These are phyloP conservation scores for Pseudeuparius sepicola DNA, from an alignment of 2,888 invertebrate species.

Conservation along the genomic window DNA sequence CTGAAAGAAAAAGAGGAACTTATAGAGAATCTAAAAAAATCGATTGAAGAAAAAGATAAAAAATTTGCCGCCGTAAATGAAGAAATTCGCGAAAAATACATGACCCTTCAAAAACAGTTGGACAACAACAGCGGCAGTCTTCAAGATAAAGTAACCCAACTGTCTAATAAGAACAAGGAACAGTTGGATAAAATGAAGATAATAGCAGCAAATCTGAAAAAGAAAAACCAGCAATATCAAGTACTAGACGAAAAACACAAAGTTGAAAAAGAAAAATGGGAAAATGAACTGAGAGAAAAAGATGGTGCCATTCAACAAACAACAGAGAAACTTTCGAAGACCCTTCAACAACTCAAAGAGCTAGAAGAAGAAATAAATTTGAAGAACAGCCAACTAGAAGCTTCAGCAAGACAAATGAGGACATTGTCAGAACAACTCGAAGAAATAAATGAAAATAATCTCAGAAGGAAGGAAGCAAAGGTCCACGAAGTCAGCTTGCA, in stretches of 20 bases:
- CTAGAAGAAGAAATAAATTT: constrained; percentile 15
- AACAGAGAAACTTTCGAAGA: constrained; percentile 6
- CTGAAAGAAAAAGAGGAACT: constrained; percentile 35
- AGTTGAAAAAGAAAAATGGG: constrained; percentile 32
- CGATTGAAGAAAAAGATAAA: constrained; percentile 38
- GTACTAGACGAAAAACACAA: constrained; percentile 48
- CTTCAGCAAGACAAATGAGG: neutral
- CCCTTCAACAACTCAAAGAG: constrained; percentile 27
- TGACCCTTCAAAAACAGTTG: constrained; percentile 33
- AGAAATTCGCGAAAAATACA: constrained; percentile 37
- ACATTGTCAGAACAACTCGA: constrained; percentile 30
- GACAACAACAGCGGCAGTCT: constrained; percentile 31
- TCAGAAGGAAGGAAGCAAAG: constrained; percentile 1
- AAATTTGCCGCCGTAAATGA: constrained; percentile 34
- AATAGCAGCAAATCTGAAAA: constrained; percentile 65
- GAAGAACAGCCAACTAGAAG: constrained; percentile 24
- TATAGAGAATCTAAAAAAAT: constrained; percentile 37
- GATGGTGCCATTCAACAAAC: constrained; percentile 18
- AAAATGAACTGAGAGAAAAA: constrained; percentile 30
- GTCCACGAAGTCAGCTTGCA: constrained; percentile 27
- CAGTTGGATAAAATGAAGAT: constrained; percentile 70
- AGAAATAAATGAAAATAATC: constrained; percentile 15
- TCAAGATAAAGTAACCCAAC: constrained; percentile 37
- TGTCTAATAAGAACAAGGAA: constrained; percentile 56
- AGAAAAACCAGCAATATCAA: constrained; percentile 53